Evolutionary conservation across 2,797 vertebrate genomes (phyloP), one percentile per base, ranked within the genome.

Genomic region (Cottoperca gobio): DNA sequence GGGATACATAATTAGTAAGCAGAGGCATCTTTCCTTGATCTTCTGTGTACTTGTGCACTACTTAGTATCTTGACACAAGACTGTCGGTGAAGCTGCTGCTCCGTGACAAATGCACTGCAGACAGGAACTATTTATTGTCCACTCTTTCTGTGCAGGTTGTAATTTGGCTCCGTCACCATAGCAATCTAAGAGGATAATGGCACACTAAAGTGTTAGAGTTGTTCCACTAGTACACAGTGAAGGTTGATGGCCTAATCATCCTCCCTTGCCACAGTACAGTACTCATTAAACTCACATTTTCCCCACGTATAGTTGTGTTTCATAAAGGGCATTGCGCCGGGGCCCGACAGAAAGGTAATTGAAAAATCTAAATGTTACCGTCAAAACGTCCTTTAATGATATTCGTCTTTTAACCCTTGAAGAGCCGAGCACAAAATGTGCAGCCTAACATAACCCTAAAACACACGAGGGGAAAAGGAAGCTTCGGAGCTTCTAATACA

Each of bases 141-240:
- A 54, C 53, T 76, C 35, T 59, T 33, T 45, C n/a, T 64, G 74
- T 68, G 71, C 81, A 87, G 84, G 83, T 85, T 79, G 80, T 87
- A 86, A 90, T 92, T 88, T 89, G 68, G 37, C 69, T 78, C 59
- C n/a, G 88, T 89, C 84, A 59, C 85, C 87, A 87, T 76, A 74
- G 88, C 78, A 73, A 82, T 88, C 63, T 40, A 28, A 64, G 74
- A 76, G 68, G 84, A 83, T 88, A 88, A 90, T 87, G 65, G 65
- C 59, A 50, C 14, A 76, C 61, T 81, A 33, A 79, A 82, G 74
- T 61, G 82, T 59, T 10, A 23, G 45, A 40, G 39, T 60, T 75
- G 62, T 52, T 50, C 53, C 54, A 80, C 42, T 59, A 63, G 73
- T 23, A 33, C 73, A 83, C 73, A 53, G 61, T 55, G 58, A 81